Evolutionary conservation across 2,888 invertebrate species (phyloP).

Genomic region (Oxyteleia sp.): DNA sequence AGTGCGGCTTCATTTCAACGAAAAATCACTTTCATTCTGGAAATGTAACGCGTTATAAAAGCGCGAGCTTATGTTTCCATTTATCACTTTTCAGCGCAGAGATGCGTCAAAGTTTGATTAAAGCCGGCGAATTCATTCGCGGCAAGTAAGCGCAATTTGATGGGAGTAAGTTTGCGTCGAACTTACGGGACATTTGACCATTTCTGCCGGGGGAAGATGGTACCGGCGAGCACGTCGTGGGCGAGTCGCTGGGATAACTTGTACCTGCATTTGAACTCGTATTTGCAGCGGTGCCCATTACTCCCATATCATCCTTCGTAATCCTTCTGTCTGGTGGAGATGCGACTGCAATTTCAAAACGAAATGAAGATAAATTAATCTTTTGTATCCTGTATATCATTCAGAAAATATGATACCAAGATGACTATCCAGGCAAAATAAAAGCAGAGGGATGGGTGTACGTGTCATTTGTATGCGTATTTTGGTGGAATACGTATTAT

Average conservation of each 20-base stretch:
- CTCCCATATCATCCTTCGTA: slow-evolving; percentile 89
- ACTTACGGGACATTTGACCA: slow-evolving; percentile 88
- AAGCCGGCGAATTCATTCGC: slow-evolving; percentile 1
- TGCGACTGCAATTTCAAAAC: slow-evolving; percentile 91
- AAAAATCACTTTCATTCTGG: no score
- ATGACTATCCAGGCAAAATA: no score
- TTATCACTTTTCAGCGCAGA: slow-evolving; percentile 17
- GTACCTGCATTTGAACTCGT: slow-evolving; percentile 84
- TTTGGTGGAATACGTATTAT: no score
- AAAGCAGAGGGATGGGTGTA: no score
- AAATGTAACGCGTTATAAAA: neutral
- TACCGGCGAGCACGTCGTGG: slow-evolving; percentile 77
- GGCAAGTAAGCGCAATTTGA: slow-evolving; percentile 24
- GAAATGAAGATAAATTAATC: slow-evolving; percentile 60
- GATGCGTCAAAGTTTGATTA: slow-evolving; percentile 32
- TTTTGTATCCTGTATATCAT: slow-evolving; percentile 25
- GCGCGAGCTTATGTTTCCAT: slow-evolving; percentile 18
- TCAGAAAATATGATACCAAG: no score
- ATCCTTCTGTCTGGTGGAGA: slow-evolving; percentile 92
- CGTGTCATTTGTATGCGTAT: no score
- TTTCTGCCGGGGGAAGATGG: slow-evolving; percentile 86
- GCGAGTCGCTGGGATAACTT: slow-evolving; percentile 83
- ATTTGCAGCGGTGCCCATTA: slow-evolving; percentile 86
- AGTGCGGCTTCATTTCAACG: slow-evolving; percentile 9
- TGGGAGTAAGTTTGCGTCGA: slow-evolving; percentile 7